Evolutionary conservation across 2,888 invertebrate genomes (phyloP), one percentile per base, ranked within the genome.

Genomic region (Cephus spinipes): DNA sequence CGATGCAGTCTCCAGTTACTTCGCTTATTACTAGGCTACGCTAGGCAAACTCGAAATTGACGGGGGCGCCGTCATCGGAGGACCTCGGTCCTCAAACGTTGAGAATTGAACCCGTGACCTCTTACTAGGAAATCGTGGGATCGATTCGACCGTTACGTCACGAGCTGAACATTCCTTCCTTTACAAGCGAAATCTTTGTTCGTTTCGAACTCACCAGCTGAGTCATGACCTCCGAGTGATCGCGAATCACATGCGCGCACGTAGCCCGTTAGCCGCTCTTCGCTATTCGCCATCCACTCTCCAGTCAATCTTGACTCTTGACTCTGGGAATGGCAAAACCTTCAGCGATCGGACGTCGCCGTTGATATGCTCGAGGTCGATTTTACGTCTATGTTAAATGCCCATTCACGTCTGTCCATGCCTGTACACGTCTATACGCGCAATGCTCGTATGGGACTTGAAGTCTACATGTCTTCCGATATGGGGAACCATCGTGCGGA

Each of bases 181-280:
- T 55, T 23, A 55, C 55, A 55, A 55, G 55, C 55, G 55, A 55
- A 55, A 23, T 55, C 55, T 55, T 55, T 55, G 23, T 55, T 55
- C 55, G 55, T 2, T 55, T 55, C 1, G 9, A 55, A 55, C 3
- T 23, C 23, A 23, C 23, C 9, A 2, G 55, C 55, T 55, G 23
- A 55, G 55, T 55, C 55, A 55, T 55, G 31, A 71, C 71, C 71
- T 31, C 23, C 3, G 0, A 33, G 71, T 15, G 11, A 31, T 12
- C 71, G 71, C 78, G 40, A 84, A 78, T 83, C 88, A 89, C 88
- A 89, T 89, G 89, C 87, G 89, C 81, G 55, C 55, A 2, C 23
- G 9, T 23, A 9, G 2, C 9, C 15, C 55, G 9, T 23, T 23
- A 23, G 55, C 23, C 6, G 9, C 55, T 23, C 55, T 3, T 55